Conservation (phyloP, 2,797 vertebrate species). For the Acrossocheilus fasciatus region DNA sequence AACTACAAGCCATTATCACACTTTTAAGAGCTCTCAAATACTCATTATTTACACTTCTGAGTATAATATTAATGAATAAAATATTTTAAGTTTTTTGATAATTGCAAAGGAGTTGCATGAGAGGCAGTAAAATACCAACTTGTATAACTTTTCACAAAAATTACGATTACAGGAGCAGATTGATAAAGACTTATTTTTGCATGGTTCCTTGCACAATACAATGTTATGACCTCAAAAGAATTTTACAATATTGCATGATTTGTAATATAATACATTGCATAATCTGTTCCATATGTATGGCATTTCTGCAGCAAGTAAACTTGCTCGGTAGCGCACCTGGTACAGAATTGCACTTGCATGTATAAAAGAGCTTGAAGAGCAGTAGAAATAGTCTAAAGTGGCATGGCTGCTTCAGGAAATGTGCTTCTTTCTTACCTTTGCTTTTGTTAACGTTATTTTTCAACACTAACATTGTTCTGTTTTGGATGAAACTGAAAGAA, state of each 20-base stretch:
- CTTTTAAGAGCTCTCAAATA: not conserved
- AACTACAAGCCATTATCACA: not conserved
- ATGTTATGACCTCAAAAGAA: not conserved
- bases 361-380: not conserved
- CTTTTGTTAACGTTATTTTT: not conserved
- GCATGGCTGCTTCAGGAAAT: not conserved
- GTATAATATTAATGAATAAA: not conserved
- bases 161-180: not conserved
- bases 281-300: not conserved
- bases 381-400: not conserved
- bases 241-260: not conserved
- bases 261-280: not conserved
- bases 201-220: not conserved
- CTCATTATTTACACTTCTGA: not conserved
- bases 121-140: not conserved
- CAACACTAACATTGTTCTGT: not conserved
- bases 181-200: not conserved
- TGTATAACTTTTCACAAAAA: not conserved
- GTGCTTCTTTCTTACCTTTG: not conserved
- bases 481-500: not conserved
- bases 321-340: not conserved
- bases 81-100: not conserved
- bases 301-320: not conserved
- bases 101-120: not conserved
- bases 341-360: not conserved